Percentiles rank a stretch among this genome's conserved stretches.
Conservation (phyloP, 2,797 vertebrate species). For the Clangula hyemalis region DNA sequence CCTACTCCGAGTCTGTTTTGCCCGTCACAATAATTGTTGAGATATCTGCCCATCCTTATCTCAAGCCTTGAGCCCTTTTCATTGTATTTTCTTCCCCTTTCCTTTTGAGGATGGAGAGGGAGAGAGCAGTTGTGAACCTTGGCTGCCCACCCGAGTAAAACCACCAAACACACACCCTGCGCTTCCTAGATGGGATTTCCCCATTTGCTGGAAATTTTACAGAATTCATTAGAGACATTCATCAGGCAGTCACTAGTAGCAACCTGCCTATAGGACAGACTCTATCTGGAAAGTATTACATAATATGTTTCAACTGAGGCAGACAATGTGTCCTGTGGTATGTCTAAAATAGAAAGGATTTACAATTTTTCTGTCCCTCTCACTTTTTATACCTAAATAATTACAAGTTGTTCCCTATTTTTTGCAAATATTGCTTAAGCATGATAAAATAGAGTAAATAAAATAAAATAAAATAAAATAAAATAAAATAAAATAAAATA, state of each 20-base stretch:
- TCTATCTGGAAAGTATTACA: not conserved
- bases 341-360: not conserved
- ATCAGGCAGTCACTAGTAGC: not conserved
- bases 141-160: too few species aligned
- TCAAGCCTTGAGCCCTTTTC: too few species aligned
- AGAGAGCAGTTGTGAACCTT: too few species aligned
- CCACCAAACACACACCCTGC: rapidly evolving
- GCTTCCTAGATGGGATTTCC: not conserved
- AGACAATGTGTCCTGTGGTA: not conserved
- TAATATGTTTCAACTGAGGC: not conserved
- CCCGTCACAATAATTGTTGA: too few species aligned
- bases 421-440: not conserved
- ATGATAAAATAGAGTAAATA: not conserved
- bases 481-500: too few species aligned
- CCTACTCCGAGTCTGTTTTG: too few species aligned
- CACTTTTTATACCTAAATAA: not conserved
- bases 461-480: too few species aligned
- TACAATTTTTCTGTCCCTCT: not conserved
- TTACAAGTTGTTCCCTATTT: not conserved
- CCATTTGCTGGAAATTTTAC: not conserved
- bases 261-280: not conserved
- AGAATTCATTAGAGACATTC: not conserved
- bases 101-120: too few species aligned
- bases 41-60: too few species aligned
- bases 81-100: too few species aligned